Evolutionary conservation across 2,113 vertebrate genomes (phyloP), one percentile per base, ranked within the genome.

Genomic region (Tinamus guttatus): DNA sequence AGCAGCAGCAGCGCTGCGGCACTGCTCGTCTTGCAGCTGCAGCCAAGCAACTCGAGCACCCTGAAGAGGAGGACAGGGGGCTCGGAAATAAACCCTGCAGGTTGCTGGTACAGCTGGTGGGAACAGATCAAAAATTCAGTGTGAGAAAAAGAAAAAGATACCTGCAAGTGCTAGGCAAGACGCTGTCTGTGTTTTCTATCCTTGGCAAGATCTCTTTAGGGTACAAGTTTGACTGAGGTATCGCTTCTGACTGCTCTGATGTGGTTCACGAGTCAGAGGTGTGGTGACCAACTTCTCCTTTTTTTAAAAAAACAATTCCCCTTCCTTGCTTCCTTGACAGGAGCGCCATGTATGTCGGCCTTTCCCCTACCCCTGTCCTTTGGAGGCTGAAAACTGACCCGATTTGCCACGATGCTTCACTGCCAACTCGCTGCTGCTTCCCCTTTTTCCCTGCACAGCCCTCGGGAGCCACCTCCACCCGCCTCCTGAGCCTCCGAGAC

Each of bases 51-150:
- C 6, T 22, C 22, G 47, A 63, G 30, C 19, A 45, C 8, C 30
- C 28, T 32, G 25, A 47, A 28, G n/a, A 87, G 74, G 22, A 59
- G 2, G 2, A 0, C n/a, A 18, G 3, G 24, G n/a, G 2, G 12
- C 36, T 75, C 51, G 28, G 10, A 64, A 9, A 60, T 54, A 45
- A 81, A 45, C 34, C 16, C 11, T 20, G 18, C 8, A 12, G 9
- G 9, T 34, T 60, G 10, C 20, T 64, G 2, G 45, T 7, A 1
- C 14, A 19, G 13, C 8, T 21, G 54, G 5, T 21, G 28, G 41
- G 62, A 89, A 77, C 71, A 27, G 11, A 34, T 41, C 2, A 40
- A 16, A 63, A 75, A 21, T 2, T 28, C 51, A 20, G 9, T 30
- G 38, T 63, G 34, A 59, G 8, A 13, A 1, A 7, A 22, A 11